phyloP scores from a whole-genome alignment of 2,797 vertebrate species.

The Psittacula derbiana region DNA sequence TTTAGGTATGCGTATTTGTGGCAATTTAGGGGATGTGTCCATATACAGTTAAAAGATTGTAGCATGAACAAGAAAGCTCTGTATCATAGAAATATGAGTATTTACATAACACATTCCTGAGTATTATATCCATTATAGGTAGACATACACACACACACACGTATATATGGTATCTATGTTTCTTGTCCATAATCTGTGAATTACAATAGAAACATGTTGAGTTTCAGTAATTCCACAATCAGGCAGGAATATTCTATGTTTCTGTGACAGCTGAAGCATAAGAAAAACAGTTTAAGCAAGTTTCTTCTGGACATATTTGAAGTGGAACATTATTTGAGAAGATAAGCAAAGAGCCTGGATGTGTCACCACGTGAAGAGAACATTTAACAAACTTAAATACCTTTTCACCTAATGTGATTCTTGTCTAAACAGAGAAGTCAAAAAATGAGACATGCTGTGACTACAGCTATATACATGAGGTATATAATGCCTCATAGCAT shows the following conservation, averaged over 20 bases:
- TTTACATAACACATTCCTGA: not conserved
- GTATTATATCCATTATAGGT: not conserved
- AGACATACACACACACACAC: too few species aligned
- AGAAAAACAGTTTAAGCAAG: not conserved
- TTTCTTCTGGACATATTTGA: not conserved
- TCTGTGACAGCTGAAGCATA: not conserved
- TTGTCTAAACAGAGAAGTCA: not conserved
- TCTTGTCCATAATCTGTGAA: not conserved
- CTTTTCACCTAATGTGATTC: not conserved
- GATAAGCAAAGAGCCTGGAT: not conserved
- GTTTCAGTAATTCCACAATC: not conserved
- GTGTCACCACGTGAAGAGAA: not conserved
- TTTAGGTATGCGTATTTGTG: not conserved
- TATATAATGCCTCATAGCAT: not conserved
- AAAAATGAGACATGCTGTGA: not conserved
- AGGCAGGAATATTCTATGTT: not conserved
- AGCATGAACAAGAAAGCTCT: not conserved
- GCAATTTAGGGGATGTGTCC: not conserved
- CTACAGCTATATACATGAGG: not conserved
- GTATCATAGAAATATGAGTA: not conserved
- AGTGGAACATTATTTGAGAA: not conserved
- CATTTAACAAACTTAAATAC: not conserved
- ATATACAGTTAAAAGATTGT: not conserved
- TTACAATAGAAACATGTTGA: not conserved
- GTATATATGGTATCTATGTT: accelerated